Evolutionary conservation across 1,140 invertebrate genomes (phyloP), one percentile per base, ranked within the genome.

Genomic region (Lepidurus arcticus): DNA sequence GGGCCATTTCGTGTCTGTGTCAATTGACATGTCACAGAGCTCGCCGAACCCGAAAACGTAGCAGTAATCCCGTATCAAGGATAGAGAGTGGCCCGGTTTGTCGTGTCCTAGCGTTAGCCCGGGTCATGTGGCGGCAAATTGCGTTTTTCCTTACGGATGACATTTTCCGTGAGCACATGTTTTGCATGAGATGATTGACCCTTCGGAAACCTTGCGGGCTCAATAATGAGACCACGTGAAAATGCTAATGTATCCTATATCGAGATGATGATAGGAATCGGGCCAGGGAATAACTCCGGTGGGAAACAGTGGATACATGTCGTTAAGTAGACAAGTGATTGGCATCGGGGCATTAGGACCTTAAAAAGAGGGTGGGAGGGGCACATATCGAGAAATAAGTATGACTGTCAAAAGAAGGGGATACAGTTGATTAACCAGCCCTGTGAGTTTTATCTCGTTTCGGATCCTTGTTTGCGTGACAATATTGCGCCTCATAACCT

Each of bases 281-380:
- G 13, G 53, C 53, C 21, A 65, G 53, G 21, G 21, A 65, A n/a
- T n/a, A n/a, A 65, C 16, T 13, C 16, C 16, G 53, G 21, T n/a
- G 53, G 13, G 53, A 65, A 65, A 16, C 21, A 16, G 21, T 65
- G 53, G 21, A 21, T 65, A 1, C 53, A 65, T 65, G 53, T 65
- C 53, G 53, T 65, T 65, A 65, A 65, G 53, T 13, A 65, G 53
- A 65, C 53, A 65, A 65, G n/a, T 65, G 53, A 65, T 65, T 65
- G 53, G 53, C 53, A 65, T 65, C 53, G 53, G 13, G 34, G 34
- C 34, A 34, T 34, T 34, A 34, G 34, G 34, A 4, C 34, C 34
- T 34, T 34, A 10, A 21, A 16, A 16, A 65, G 53, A 16, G 21
- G 53, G 53, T 13, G 13, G 53, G 13, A 65, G 21, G 21, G 21